Evolutionary conservation across 2,113 vertebrate genomes (phyloP), one percentile per base, ranked within the genome.

Genomic region (Lipophrys pholis): DNA sequence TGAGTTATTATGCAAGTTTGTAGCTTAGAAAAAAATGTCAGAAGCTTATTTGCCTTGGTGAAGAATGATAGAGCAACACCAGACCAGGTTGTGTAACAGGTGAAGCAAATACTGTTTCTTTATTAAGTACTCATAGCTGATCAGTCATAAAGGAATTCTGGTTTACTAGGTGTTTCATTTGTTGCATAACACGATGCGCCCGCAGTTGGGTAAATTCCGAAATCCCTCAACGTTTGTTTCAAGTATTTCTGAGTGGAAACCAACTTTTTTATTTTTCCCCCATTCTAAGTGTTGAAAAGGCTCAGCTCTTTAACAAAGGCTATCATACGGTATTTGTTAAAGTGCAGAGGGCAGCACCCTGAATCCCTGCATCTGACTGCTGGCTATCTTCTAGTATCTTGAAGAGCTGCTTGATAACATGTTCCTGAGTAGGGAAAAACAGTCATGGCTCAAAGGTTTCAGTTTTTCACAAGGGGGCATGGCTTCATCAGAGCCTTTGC

Each of bases 361-460:
- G 40, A 57, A 65, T 57, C 68, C 42, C 76, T 67, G 17, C 1
- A 21, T 73, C 21, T 67, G 15, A 48, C 46, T 45, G 40, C 38
- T 15, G 49, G n/a, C 17, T 80, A 74, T 57, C 69, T 59, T 60
- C 8, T 68, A 16, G 43, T 82, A 82, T 65, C 73, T 80, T 53
- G 39, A 42, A 5, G 38, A 68, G 48, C 48, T 54, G 7, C 48
- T 41, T 76, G 76, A 89, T 84, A 87, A 83, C 60, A 56, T 78
- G 79, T 86, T 82, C 63, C 45, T 46, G 42, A 9, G 41, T 54
- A 35, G 73, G 38, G 4, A 38, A 48, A 60, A n/a, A 46, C 36
- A 64, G 7, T 64, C 41, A 74, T 36, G n/a, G 72, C 73, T 84
- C 87, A 82, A 84, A 81, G 84, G 70, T 85, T 73, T 60, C 14